These are phyloP conservation scores for Eumacrocentrus americanus DNA, from an alignment of 2,888 invertebrate genomes.

Conservation along the genomic window DNA sequence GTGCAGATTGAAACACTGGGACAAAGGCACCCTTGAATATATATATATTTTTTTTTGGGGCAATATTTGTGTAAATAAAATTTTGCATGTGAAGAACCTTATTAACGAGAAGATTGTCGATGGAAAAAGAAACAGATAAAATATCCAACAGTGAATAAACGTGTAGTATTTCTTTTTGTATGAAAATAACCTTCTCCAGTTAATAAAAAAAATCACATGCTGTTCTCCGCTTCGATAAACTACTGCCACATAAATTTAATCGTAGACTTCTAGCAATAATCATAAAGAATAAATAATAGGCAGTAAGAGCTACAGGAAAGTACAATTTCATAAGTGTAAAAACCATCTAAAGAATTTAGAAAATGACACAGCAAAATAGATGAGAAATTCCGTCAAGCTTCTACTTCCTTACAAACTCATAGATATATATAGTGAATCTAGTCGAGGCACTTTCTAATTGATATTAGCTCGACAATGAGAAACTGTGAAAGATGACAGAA, in stretches of 20 bases:
- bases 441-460: too few relatives aligned
- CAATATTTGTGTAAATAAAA: not conserved
- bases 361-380: not conserved
- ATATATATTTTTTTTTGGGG: not conserved
- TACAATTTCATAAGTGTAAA: not conserved
- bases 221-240: not conserved
- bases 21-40: conserved; percentile 26
- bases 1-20: conserved; percentile 50
- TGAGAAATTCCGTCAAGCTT: not conserved
- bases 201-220: not conserved
- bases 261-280: not conserved
- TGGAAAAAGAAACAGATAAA: too few relatives aligned
- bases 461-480: too few relatives aligned
- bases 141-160: too few relatives aligned
- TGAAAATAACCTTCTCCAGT: not conserved
- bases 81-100: not conserved
- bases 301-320: not conserved
- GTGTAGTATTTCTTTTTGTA: too few relatives aligned
- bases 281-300: not conserved
- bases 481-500: too few relatives aligned
- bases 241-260: not conserved
- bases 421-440: not conserved
- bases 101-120: too few relatives aligned
- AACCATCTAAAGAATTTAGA: not conserved
- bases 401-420: not conserved